Evolutionary conservation across 2,797 vertebrate species (phyloP), one percentile per base, ranked within the genome.

Genomic region (Periparus ater): DNA sequence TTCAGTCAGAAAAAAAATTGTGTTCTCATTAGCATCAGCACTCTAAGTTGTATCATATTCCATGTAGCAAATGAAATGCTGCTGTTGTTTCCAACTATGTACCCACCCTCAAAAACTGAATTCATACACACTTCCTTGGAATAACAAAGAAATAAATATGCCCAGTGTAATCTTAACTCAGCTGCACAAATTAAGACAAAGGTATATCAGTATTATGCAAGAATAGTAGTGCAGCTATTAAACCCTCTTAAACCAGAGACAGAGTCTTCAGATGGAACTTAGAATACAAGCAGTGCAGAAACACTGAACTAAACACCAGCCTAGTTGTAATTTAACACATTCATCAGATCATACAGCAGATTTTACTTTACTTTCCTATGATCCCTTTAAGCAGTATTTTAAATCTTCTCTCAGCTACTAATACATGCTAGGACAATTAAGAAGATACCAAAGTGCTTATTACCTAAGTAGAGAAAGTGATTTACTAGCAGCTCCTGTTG

Each of bases 391-490:
- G 60, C 11, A n/a, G 32, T 48, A 60, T 91, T 93, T 78, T 55
- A 78, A 63, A 14, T 47, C 1, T 34, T n/a, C 50, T 86, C 20
- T 58, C 30, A 70, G 45, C 40, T 73, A 72, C 51, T 89, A 62
- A 75, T 18, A 80, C 10, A 29, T 23, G 17, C 62, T 66, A 53
- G 18, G 62, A 48, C 29, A 88, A 78, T 32, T 67, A 48, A 57
- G 10, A 75, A 44, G 32, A 65, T 63, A 10, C 13, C 17, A 23
- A 62, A 66, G 30, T 34, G 32, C 18, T 79, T 70, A 85, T 86
- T 98, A 99, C 99, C 99, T 98, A 94, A 99, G 98, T 38, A 98
- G 96, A 83, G 98, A 96, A 5, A 99, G 98, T 34, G 98, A 98
- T 96, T 99, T 99, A 97, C 90, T 99, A 95, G 96, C 97, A 82